Evolutionary conservation across 2,888 invertebrate genomes (phyloP), one percentile per base, ranked within the genome.

Genomic region (Rotaria macrura): DNA sequence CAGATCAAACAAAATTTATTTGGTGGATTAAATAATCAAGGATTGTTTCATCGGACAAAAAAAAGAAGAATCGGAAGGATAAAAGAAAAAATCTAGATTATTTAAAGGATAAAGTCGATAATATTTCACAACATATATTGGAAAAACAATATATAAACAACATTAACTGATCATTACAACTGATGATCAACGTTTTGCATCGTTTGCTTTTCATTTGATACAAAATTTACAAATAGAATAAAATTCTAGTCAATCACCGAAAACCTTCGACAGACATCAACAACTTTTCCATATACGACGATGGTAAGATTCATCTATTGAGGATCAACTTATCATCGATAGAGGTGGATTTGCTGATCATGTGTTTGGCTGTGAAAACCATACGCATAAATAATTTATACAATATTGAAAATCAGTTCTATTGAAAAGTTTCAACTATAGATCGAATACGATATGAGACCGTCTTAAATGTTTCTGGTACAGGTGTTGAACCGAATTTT

Each of bases 401-500:
- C 1, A 23, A 40, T 43, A 34, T 43, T 40, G 23, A 43, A 79
- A 43, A 79, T 5, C 43, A 79, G 6, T 79, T 79, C 20, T 17
- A 38, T 25, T 25, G 79, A 40, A 43, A 79, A 79, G 43, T 79
- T 43, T 79, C 79, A 14, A 79, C 79, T 6, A 79, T 79, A 43
- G 43, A 79, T 79, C 43, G 43, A n/a, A 79, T 79, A 25, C 79
- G 43, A 2, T 79, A 79, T 79, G 79, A 79, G 14, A 79, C 40
- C 43, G 9, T 79, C 25, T 14, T 79, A 25, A 43, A 1, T 43
- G 79, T 90, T 84, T 87, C 90, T 38, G 90, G 90, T 14, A 89
- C 89, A 10, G 89, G 89, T 87, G 89, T 89, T 47, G 85, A 87
- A 12, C 87, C 87, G 38, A 87, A 87, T 40, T 88, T 88, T 54